Evolutionary conservation across 2,797 vertebrate species (phyloP), one percentile per base, ranked within the genome.

Genomic region (Tenualosa thibaudeaui): DNA sequence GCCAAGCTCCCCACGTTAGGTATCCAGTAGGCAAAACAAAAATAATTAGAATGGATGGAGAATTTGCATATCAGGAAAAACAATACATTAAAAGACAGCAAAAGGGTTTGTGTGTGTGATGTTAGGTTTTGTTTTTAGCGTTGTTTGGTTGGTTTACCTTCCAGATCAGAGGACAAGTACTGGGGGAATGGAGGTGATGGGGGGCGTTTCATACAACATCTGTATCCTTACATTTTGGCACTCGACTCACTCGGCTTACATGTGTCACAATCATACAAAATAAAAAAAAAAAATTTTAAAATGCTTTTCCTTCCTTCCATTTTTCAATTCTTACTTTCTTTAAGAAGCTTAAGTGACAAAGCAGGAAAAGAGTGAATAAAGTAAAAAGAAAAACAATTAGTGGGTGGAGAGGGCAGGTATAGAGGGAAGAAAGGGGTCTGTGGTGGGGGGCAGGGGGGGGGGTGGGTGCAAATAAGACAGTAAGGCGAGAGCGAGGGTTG

Each of bases 401-500:
- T 82, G 81, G 82, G 84, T n/a, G 2, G 58, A 24, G 22, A n/a
- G 87, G 85, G 82, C 85, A 83, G 50, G 9, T 86, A 86, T 85
- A 88, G 88, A 78, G 81, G 19, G 83, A 88, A 85, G 90, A 90
- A 85, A 88, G 91, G 89, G 88, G 85, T 51, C 0, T 89, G 91
- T 89, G 89, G 85, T 89, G 93, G 87, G 91, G 83, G 49, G 83
- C 87, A 88, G 89, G 91, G 91, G 31, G 92, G 87, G 31, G 68
- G 5, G 43, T 15, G 71, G 40, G 71, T 78, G 37, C 15, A 1
- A 78, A 17, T 78, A 78, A 78, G 71, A 78, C 40, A 78, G 71
- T 46, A 78, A 78, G 71, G 71, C 43, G 40, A 78, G 71, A 78
- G 71, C 40, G 71, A 78, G 71, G 71, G 71, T 37, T 6, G 8